A percentile compares a stretch with the other conserved stretches of the same genome.
Conservation (phyloP, 2,113 vertebrate genomes). For the Rattus rattus region DNA sequence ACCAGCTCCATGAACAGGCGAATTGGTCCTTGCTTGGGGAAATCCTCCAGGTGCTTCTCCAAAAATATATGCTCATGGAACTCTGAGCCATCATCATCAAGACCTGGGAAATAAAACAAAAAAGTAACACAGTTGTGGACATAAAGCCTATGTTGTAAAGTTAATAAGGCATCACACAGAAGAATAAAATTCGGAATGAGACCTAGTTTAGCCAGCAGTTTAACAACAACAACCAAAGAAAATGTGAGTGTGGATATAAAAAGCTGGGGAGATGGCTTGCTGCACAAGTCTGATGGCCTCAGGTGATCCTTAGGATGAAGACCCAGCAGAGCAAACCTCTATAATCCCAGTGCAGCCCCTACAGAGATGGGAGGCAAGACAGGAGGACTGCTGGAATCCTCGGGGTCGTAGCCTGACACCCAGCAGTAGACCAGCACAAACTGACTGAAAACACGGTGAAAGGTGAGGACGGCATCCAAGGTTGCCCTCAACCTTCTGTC, state of each 20-base stretch:
- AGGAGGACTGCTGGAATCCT: background rate
- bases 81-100: conserved; percentile 93
- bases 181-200: background rate
- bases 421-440: background rate
- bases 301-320: background rate
- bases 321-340: background rate
- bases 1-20: conserved; percentile 98
- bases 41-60: conserved; percentile 92
- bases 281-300: background rate
- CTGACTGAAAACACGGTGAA: background rate
- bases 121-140: background rate
- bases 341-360: too few species aligned
- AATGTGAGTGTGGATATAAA: background rate
- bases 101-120: conserved; percentile 86
- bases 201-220: background rate
- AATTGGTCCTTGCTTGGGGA: conserved; percentile 93
- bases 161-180: background rate
- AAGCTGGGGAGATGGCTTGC: background rate
- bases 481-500: background rate
- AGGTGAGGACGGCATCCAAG: background rate
- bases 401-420: background rate
- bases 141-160: background rate
- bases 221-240: background rate
- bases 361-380: background rate
- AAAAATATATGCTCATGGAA: conserved; percentile 98